Conservation (phyloP, 2,797 vertebrate species). For the Lutjanus argentimaculatus region DNA sequence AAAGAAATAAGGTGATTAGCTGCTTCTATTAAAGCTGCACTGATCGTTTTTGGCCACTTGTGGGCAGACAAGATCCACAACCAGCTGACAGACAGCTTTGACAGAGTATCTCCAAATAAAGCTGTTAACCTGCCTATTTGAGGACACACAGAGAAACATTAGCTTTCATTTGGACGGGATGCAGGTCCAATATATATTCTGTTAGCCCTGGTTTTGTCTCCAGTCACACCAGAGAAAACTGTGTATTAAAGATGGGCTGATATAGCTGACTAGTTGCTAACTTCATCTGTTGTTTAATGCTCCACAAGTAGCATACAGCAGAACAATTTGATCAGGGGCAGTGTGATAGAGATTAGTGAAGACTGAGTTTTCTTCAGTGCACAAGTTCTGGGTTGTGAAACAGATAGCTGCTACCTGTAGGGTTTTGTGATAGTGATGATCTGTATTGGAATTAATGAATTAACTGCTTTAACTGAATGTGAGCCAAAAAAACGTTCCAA, state of each 20-base stretch:
- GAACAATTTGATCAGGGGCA: too few species aligned
- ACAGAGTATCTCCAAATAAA: background rate
- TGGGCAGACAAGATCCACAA: background rate
- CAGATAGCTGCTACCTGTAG: background rate
- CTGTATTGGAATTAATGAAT: background rate
- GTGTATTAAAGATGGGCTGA: too few species aligned
- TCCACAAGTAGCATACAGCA: too few species aligned
- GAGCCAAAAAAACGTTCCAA: background rate
- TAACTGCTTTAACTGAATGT: background rate
- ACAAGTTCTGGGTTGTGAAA: background rate
- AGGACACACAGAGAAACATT: background rate
- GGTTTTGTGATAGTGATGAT: background rate
- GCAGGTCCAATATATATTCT: background rate
- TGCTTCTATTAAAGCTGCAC: background rate
- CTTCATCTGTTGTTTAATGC: too few species aligned
- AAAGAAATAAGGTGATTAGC: background rate
- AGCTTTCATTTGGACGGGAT: background rate
- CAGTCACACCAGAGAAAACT: background rate
- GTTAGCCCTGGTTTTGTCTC: background rate
- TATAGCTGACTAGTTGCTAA: too few species aligned
- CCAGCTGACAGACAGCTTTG: background rate
- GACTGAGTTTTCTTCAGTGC: background rate
- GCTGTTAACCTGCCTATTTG: too few species aligned
- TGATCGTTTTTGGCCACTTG: background rate
- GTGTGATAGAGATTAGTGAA: too few species aligned